Evolutionary conservation across 2,797 vertebrate genomes (phyloP).

Genomic region (Gymnothorax javanicus): DNA sequence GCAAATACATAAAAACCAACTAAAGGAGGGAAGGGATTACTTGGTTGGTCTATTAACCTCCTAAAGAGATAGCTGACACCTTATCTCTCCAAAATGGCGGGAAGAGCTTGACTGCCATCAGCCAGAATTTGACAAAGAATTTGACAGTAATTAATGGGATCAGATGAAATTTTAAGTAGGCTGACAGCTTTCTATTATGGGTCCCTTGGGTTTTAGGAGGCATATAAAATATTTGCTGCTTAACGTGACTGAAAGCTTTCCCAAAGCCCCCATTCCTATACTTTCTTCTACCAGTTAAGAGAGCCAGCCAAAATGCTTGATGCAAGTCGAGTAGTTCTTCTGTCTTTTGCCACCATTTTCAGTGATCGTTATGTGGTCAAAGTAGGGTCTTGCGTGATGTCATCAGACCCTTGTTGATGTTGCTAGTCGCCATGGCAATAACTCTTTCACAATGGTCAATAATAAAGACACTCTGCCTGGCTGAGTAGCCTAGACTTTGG

Average conservation of each 20-base stretch:
- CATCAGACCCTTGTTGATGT: conserved; percentile 46
- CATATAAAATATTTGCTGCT: conserved; percentile 41
- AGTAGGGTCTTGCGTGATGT: conserved; percentile 51
- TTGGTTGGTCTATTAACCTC: conserved; percentile 64
- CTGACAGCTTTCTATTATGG: conserved; percentile 52
- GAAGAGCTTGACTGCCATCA: conserved; percentile 55
- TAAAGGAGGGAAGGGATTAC: conserved; percentile 58
- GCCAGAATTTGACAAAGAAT: conserved; percentile 56
- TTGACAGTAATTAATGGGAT: conserved; percentile 62
- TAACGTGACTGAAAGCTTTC: conserved; percentile 30
- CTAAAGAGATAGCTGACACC: conserved; percentile 63
- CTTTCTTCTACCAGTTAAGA: conserved; percentile 14
- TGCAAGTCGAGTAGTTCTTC: conserved; percentile 25
- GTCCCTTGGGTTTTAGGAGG: conserved; percentile 46
- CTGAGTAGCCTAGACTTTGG: conserved; percentile 44
- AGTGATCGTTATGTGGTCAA: conserved; percentile 39
- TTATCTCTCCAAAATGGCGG: conserved; percentile 59
- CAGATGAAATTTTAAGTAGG: conserved; percentile 62
- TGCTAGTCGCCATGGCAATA: conserved; percentile 45
- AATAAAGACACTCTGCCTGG: conserved; percentile 37
- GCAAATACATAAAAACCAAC: conserved; percentile 63
- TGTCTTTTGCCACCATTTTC: conserved; percentile 22
- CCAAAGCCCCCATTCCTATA: neutral
- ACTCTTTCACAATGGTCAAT: conserved; percentile 52
- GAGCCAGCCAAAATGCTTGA: neutral